Base-by-base conservation (phyloP, 1,140 invertebrate species). In the Caerostris darwini region DNA sequence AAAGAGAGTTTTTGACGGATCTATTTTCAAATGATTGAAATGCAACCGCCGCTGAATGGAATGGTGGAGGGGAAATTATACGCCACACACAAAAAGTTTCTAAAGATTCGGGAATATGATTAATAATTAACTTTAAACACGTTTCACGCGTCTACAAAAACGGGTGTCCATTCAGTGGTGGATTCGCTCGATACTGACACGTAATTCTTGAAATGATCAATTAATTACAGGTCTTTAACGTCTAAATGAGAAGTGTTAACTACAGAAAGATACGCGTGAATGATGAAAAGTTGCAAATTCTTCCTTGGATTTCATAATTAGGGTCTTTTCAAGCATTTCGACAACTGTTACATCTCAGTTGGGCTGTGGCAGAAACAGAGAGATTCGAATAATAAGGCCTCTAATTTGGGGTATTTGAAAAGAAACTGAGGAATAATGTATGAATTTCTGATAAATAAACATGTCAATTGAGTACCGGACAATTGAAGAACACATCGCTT, bases 21-120 rank as follows among this genome's bases (percentile, higher is more conserved):
- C 90, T 85, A 92, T 92, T 92, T 85, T 57, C 81, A n/a, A 85
- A 67, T 92, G 90, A 92, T 85, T 92, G 90, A 92, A 92, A 92
- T 50, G 53, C 69, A 82, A 34, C 90, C 0, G 8, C 5, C 5
- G 88, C 17, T 91, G 87, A 89, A 91, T 57, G 56, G 90, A 59
- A 91, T 82, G 82, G 58, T 92, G 82, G 82, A 83, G 61, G 57
- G 71, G 59, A 92, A 92, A 92, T 85, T 64, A 91, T 56, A 91
- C 90, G 19, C 90, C 69, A 57, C 10, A 50, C 69, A 19, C 14
- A 19, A 61, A 59, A 61, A 59, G 34, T 87, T 59, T 59, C 54
- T 57, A 85, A 58, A 56, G 57, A 58, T 85, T 54, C 90, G 69
- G 7, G 90, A 50, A 61, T 82, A 12, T 19, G 90, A 82, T 91